phyloP scores from a whole-genome alignment of 2,888 invertebrate species.

The Agrochola lota region DNA sequence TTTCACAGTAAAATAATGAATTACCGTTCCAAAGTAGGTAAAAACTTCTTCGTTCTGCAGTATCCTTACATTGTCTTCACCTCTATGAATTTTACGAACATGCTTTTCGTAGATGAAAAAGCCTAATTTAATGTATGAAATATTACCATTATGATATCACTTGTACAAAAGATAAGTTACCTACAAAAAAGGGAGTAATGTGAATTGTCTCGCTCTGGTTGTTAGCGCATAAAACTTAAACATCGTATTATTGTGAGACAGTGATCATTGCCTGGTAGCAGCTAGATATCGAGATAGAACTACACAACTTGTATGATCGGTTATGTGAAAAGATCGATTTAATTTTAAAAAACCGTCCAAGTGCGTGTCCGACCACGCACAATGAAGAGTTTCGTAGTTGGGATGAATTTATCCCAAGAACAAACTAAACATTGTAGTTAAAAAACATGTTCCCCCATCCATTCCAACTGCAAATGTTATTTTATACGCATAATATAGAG shows the following conservation, averaged over 20 bases:
- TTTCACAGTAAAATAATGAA: background rate
- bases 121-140: background rate
- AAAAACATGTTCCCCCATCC: too few species aligned
- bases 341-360: too few species aligned
- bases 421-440: too few species aligned
- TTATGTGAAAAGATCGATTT: too few species aligned
- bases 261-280: conserved; percentile 17
- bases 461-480: too few species aligned
- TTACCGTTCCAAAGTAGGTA: background rate
- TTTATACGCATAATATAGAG: too few species aligned
- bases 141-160: conserved; percentile 4
- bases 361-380: too few species aligned
- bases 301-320: background rate
- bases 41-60: background rate
- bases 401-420: too few species aligned
- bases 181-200: conserved; percentile 49
- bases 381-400: too few species aligned
- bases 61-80: background rate
- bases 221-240: conserved; percentile 19
- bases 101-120: background rate
- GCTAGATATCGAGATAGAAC: background rate
- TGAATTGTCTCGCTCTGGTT: conserved; percentile 55
- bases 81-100: background rate
- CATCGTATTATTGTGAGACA: conserved; percentile 28
- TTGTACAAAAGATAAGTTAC: conserved; percentile 15